A percentile compares a stretch with the other conserved stretches of the same genome.
phyloP scores from a whole-genome alignment of 2,113 vertebrate species.

The Stomatorhinus ivindoensis region DNA sequence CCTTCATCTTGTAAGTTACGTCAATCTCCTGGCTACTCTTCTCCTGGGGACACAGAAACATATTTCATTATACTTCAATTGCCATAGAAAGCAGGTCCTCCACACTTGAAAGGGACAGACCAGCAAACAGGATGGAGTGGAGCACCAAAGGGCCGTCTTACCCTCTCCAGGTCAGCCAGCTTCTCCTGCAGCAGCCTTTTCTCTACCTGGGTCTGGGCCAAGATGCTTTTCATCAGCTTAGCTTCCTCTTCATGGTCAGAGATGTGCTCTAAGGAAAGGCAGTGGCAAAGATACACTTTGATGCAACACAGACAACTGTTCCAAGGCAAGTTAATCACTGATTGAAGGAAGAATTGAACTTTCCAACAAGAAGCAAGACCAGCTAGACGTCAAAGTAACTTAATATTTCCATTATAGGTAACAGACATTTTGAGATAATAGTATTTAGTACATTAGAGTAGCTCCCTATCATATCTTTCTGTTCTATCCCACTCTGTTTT shows the following conservation, averaged over 20 bases:
- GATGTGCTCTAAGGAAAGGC: slow-evolving; percentile 59
- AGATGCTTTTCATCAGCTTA: slow-evolving; percentile 66
- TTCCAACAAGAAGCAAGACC: neutral
- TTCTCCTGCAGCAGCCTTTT: slow-evolving; percentile 83
- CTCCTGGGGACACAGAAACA: slow-evolving; percentile 60
- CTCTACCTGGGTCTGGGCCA: slow-evolving; percentile 68
- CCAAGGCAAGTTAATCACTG: neutral
- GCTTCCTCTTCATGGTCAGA: slow-evolving; percentile 74
- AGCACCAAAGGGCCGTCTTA: slow-evolving; percentile 33
- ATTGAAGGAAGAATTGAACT: neutral
- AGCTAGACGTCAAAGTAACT: neutral
- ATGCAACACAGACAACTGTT: neutral
- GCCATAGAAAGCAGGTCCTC: neutral
- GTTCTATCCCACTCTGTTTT: neutral
- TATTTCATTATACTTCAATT: neutral
- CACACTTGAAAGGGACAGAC: neutral
- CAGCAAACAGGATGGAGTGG: neutral
- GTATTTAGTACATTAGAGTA: neutral
- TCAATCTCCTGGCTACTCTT: slow-evolving; percentile 94
- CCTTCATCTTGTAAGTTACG: slow-evolving; percentile 88
- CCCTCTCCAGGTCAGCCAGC: slow-evolving; percentile 82
- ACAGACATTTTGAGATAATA: neutral
- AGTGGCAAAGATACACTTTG: neutral
- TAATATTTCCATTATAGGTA: neutral
- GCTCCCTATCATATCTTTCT: neutral